These are phyloP conservation scores for Trematomus loennbergii DNA, from an alignment of 2,113 vertebrate species.

Conservation along the genomic window DNA sequence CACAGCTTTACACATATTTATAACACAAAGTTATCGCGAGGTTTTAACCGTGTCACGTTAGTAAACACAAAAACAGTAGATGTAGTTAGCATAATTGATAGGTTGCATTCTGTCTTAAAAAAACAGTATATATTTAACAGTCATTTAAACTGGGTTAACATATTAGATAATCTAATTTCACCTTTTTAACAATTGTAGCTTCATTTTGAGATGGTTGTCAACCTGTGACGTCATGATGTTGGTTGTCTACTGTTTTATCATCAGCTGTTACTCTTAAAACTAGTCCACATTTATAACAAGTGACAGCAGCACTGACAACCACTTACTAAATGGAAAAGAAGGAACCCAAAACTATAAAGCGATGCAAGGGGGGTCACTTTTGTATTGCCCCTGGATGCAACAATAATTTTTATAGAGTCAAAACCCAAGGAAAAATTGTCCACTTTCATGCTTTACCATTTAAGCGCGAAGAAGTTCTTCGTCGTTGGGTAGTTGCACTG, in stretches of 20 bases:
- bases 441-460: neutral
- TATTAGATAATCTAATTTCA: neutral
- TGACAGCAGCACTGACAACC: neutral
- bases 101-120: neutral
- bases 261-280: neutral
- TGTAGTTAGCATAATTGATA: neutral
- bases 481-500: neutral
- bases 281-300: neutral
- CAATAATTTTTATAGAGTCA: neutral
- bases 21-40: neutral
- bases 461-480: neutral
- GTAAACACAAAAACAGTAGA: neutral
- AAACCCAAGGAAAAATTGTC: neutral
- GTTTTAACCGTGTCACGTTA: neutral
- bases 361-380: neutral
- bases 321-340: neutral
- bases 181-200: neutral
- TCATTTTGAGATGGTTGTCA: neutral
- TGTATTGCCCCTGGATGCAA: neutral
- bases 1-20: neutral
- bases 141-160: neutral
- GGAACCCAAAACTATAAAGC: neutral
- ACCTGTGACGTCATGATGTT: slow-evolving; percentile 3
- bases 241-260: neutral
- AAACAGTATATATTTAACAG: neutral